Percentiles rank a stretch among this genome's conserved stretches.
Conservation (phyloP, 2,888 invertebrate species). For the Tiliacea citrago region DNA sequence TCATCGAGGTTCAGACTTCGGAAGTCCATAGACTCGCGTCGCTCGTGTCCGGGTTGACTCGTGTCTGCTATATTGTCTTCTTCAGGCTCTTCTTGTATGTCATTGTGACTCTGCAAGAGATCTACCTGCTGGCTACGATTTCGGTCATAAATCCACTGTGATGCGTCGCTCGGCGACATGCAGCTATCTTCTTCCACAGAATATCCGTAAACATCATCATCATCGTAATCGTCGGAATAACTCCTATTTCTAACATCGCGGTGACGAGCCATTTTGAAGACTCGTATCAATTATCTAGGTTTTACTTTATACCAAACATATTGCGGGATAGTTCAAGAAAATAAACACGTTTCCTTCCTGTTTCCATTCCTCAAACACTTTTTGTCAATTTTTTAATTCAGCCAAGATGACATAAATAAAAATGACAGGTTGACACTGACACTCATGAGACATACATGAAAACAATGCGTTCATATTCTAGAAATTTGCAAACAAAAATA, state of each 20-base stretch:
- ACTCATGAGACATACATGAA: constrained; percentile 35
- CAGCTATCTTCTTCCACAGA: constrained; percentile 98
- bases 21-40: constrained; percentile 88
- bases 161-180: constrained; percentile 96
- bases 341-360: constrained; percentile 71
- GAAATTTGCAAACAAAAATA: not conserved
- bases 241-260: constrained; percentile 96
- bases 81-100: constrained; percentile 93
- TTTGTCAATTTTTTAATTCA: constrained; percentile 53
- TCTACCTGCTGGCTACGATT: constrained; percentile 93
- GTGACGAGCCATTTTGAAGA: constrained; percentile 94
- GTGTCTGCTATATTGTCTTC: constrained; percentile 79
- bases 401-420: constrained; percentile 19
- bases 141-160: constrained; percentile 96
- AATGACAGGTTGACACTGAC: not conserved
- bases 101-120: constrained; percentile 94
- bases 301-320: constrained; percentile 46
- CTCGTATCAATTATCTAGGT: constrained; percentile 15
- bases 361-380: constrained; percentile 36
- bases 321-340: constrained; percentile 39
- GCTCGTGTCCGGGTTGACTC: constrained; percentile 72
- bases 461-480: constrained; percentile 40
- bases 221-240: constrained; percentile 97
- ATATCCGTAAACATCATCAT: constrained; percentile 97
- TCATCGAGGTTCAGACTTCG: constrained; percentile 90